phyloP scores from a whole-genome alignment of 2,888 invertebrate species.

The Epiblema foenella region DNA sequence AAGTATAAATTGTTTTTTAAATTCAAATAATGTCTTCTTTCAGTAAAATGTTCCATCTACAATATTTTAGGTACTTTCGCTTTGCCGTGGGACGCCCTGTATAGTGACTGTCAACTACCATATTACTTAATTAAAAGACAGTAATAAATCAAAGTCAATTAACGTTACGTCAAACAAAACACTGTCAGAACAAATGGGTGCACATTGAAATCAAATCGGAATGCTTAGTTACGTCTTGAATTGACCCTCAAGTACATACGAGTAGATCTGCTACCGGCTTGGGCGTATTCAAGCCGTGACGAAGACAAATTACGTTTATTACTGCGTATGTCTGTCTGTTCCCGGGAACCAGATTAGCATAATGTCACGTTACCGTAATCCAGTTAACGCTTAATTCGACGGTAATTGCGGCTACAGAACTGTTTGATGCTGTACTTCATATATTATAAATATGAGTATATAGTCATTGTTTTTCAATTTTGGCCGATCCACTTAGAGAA shows the following conservation, averaged over 20 bases:
- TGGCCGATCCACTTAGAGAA: too few relatives aligned
- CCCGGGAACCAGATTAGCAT: conserved; percentile 16
- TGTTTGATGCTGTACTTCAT: conserved; percentile 3
- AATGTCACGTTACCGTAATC: conserved; percentile 31
- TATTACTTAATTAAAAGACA: too few relatives aligned
- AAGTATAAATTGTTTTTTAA: too few relatives aligned
- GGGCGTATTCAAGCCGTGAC: conserved; percentile 9
- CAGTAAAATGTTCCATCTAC: too few relatives aligned
- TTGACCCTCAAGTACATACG: not conserved
- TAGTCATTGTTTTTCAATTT: too few relatives aligned
- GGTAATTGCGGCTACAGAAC: conserved; percentile 26
- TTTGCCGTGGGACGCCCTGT: too few relatives aligned
- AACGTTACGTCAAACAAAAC: too few relatives aligned
- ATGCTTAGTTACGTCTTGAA: not conserved
- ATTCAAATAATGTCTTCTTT: too few relatives aligned
- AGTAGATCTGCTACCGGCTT: not conserved
- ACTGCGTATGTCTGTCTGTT: conserved; percentile 25
- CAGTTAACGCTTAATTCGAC: conserved; percentile 33
- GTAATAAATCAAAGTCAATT: too few relatives aligned
- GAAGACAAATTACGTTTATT: conserved; percentile 42
- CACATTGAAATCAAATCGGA: not conserved
- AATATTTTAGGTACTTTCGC: too few relatives aligned
- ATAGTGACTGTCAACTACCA: too few relatives aligned
- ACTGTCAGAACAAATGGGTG: too few relatives aligned
- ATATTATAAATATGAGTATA: not conserved